Evolutionary conservation across 2,113 vertebrate genomes (phyloP).

Genomic region (Neotoma lepida): DNA sequence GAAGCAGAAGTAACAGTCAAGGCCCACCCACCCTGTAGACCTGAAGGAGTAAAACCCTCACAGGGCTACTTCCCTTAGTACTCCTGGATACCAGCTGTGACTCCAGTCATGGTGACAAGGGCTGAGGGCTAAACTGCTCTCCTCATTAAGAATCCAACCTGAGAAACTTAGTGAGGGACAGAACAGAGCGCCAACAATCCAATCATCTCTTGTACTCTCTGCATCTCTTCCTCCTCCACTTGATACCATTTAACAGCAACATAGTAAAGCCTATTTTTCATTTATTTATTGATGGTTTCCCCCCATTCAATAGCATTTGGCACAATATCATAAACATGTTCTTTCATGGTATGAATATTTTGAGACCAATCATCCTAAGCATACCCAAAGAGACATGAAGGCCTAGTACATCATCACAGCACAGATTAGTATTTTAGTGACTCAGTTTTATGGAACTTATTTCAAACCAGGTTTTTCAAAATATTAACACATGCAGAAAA

Average conservation of each 20-base stretch:
- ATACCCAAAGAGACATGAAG: background rate
- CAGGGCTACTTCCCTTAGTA: constrained; percentile 54
- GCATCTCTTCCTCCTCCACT: background rate
- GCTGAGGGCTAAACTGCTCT: constrained; percentile 31
- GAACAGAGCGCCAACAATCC: background rate
- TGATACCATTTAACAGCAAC: background rate
- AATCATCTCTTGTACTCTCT: background rate
- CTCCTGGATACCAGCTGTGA: constrained; percentile 25
- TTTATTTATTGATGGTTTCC: background rate
- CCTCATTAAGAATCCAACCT: constrained; percentile 27
- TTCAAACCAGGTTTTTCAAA: constrained; percentile 49
- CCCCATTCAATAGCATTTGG: constrained; percentile 39
- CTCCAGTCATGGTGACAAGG: background rate
- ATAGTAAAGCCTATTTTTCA: background rate
- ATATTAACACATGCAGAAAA: background rate
- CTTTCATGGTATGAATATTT: constrained; percentile 6
- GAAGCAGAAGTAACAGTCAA: constrained; percentile 37
- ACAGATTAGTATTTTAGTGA: background rate
- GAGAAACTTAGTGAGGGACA: constrained; percentile 49
- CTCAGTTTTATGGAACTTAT: background rate
- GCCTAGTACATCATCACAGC: background rate
- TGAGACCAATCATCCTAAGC: background rate
- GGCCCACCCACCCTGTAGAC: background rate
- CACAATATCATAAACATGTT: background rate
- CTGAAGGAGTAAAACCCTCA: constrained; percentile 36